Base-by-base conservation (phyloP, 2,113 vertebrate species). In the Phyllostomus discolor region DNA sequence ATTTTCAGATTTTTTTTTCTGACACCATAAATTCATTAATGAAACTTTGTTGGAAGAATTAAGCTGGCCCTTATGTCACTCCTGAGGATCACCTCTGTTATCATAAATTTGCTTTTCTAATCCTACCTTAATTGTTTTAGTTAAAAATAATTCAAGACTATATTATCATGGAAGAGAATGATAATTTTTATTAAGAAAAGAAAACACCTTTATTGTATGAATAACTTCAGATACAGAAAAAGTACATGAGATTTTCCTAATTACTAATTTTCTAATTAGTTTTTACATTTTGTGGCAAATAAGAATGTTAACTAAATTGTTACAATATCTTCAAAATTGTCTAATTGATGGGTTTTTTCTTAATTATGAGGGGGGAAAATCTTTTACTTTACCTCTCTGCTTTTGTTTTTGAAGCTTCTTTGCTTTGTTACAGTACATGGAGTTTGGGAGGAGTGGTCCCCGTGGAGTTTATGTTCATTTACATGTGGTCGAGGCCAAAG, bases 381-480 rank as follows among this genome's bases (percentile, higher is more conserved):
- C 7, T 89, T 88, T 96, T 91, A 35, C 67, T 59, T 96, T 66
- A 22, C 10, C 70, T 78, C 1, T 89, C 62, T 98, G 95, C 85
- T 98, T 91, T 98, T 97, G 97, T 98, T 98, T 90, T 98, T 98
- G 98, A 98, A 98, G 97, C 98, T 98, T 98, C 96, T 99, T 98
- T 99, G 98, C 99, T 99, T 99, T 99, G 97, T 99, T 99, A 97
- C 99, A 99, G 99, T 99, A 98, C 99, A 99, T 97, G 99, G 99
- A 98, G 99, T 99, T 95, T 99, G 99, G 99, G 99, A 99, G 98
- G 99, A 99, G 97, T 99, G 99, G 99, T 99, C 99, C 97, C 99
- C 99, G 15, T 99, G 99, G 99, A 99, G 99, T 98, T 99, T 99
- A 98, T 99, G 99, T 98, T 99, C 99, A 82, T 99, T 99, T 98